A percentile compares a stretch with the other conserved stretches of the same genome.
These are phyloP conservation scores for Eutrigla gurnardus DNA, from an alignment of 2,797 vertebrate genomes.

Conservation along the genomic window DNA sequence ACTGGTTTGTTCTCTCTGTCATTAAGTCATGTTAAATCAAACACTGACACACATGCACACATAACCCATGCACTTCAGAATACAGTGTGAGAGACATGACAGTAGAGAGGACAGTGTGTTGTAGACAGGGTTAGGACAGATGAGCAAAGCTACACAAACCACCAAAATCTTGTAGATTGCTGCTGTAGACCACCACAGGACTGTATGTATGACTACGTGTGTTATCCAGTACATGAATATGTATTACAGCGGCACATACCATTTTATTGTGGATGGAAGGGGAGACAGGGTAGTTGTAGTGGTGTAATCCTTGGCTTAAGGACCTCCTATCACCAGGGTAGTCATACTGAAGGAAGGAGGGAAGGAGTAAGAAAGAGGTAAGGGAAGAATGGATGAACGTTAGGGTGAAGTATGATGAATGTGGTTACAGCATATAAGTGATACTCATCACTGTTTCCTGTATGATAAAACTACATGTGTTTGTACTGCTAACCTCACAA, in stretches of 20 bases:
- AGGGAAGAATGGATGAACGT: conserved; percentile 8
- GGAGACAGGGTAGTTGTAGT: conserved; percentile 92
- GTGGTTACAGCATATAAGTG: conserved; percentile 12
- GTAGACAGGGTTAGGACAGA: conserved; percentile 1
- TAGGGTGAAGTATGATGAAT: conserved; percentile 20
- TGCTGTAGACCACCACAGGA: neutral
- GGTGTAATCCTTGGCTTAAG: conserved; percentile 88
- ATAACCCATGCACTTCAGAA: conserved; percentile 9
- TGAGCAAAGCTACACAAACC: conserved; percentile 14
- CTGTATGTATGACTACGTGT: neutral
- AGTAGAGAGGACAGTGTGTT: conserved; percentile 2
- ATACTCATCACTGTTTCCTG: neutral
- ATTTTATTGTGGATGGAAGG: conserved; percentile 93
- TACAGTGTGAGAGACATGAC: neutral
- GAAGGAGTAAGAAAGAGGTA: conserved; percentile 14
- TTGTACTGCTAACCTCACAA: neutral
- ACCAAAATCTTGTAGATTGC: neutral
- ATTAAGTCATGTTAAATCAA: neutral
- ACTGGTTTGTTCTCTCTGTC: neutral
- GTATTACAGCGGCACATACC: conserved; percentile 82
- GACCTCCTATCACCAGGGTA: conserved; percentile 92
- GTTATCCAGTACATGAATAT: neutral
- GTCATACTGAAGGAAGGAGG: conserved; percentile 89
- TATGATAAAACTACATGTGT: neutral
- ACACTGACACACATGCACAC: conserved; percentile 11